Conservation (phyloP, 2,797 vertebrate genomes). For the Schizopygopsis malacanthus region DNA sequence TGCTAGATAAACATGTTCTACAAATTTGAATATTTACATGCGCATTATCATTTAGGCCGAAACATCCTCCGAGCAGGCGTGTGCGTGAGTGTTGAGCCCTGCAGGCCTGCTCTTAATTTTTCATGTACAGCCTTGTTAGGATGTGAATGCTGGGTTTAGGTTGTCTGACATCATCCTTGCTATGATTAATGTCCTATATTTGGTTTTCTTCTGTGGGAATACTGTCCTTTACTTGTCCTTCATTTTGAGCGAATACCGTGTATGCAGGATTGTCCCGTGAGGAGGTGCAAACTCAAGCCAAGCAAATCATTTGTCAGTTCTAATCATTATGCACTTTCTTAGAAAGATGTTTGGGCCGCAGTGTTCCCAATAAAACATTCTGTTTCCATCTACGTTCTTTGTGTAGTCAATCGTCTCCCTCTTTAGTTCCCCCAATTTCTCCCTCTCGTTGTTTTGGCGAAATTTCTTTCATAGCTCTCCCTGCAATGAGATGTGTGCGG, state of each 20-base stretch:
- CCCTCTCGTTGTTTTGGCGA: background rate
- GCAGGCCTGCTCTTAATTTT: conserved; percentile 29
- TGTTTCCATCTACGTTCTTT: conserved; percentile 8
- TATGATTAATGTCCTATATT: conserved; percentile 36
- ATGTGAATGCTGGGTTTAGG: conserved; percentile 25
- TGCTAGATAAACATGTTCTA: background rate
- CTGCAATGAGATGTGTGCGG: background rate
- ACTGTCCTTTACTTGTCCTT: conserved; percentile 7
- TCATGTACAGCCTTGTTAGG: conserved; percentile 11
- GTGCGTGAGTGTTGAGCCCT: conserved; percentile 13
- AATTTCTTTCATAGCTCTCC: conserved; percentile 10
- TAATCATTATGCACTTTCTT: background rate
- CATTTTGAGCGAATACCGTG: background rate
- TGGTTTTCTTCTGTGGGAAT: conserved; percentile 19
- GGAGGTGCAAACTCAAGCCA: conserved; percentile 4
- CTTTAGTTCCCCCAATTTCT: conserved; percentile 39
- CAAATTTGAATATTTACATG: background rate
- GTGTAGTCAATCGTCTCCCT: background rate
- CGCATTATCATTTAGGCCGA: background rate
- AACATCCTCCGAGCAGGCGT: background rate
- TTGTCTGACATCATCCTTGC: conserved; percentile 20
- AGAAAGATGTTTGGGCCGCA: background rate
- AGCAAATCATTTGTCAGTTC: background rate
- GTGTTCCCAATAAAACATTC: conserved; percentile 23
- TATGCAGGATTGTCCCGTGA: background rate